These are phyloP conservation scores for Simalia tracyae DNA, from an alignment of 2,797 vertebrate genomes.

Conservation along the genomic window DNA sequence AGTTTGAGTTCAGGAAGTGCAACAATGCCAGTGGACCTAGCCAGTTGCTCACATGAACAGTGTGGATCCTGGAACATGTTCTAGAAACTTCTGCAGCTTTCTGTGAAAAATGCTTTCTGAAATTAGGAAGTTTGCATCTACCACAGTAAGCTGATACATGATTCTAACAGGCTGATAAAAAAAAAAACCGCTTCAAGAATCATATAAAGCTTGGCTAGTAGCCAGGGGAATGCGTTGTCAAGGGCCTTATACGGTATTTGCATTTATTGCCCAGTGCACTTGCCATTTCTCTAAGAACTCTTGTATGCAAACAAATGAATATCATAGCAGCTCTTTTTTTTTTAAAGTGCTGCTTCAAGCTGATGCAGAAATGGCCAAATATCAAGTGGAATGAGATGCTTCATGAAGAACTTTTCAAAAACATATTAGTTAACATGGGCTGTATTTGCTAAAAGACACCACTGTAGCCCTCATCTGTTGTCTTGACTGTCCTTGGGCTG, in stretches of 20 bases:
- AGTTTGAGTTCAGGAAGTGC: neutral
- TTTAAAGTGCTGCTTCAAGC: neutral
- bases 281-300: slow-evolving; percentile 10
- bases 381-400: neutral
- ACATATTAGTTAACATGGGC: neutral
- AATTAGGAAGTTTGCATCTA: neutral
- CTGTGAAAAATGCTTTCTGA: neutral
- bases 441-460: slow-evolving; percentile 9
- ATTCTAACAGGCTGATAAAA: neutral
- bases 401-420: neutral
- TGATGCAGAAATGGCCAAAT: neutral
- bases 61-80: neutral
- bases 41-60: neutral
- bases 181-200: neutral
- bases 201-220: neutral
- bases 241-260: neutral
- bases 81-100: neutral
- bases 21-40: too few relatives aligned
- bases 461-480: neutral
- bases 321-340: neutral
- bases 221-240: neutral
- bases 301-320: neutral
- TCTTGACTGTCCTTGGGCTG: slow-evolving; percentile 33
- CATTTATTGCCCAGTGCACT: neutral
- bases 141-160: neutral